Evolutionary conservation across 2,888 invertebrate genomes (phyloP).

Genomic region (Acronicta aceris): DNA sequence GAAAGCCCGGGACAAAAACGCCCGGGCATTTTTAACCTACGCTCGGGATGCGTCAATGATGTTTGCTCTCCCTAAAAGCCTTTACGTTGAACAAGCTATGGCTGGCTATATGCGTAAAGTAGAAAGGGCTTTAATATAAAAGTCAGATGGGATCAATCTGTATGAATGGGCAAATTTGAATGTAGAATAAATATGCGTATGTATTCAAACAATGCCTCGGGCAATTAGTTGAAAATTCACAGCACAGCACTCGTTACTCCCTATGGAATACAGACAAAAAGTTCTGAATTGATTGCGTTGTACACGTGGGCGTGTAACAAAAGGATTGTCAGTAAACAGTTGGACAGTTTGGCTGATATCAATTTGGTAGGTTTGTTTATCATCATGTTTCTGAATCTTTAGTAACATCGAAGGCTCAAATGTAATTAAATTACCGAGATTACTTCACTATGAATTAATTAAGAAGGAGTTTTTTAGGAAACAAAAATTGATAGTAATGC

Average conservation of each 20-base stretch:
- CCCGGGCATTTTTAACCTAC: slow-evolving; percentile 75
- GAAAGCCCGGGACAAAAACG: slow-evolving; percentile 74
- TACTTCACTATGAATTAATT: too few species aligned
- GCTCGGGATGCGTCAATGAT: slow-evolving; percentile 80
- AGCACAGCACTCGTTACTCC: slow-evolving; percentile 32
- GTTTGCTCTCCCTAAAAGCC: slow-evolving; percentile 85
- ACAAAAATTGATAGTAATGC: too few species aligned
- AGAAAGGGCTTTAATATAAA: slow-evolving; percentile 66
- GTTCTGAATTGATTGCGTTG: slow-evolving; percentile 31
- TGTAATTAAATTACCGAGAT: too few species aligned
- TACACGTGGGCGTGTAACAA: slow-evolving; percentile 17
- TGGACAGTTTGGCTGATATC: slow-evolving; percentile 10
- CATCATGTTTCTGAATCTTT: background rate
- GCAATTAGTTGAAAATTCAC: slow-evolving; percentile 52
- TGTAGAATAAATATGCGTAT: slow-evolving; percentile 26
- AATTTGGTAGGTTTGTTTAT: slow-evolving; percentile 1
- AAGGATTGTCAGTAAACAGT: slow-evolving; percentile 14
- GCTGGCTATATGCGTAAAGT: slow-evolving; percentile 48
- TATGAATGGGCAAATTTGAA: slow-evolving; percentile 52
- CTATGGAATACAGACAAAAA: slow-evolving; percentile 40
- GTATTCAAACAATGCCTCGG: slow-evolving; percentile 44
- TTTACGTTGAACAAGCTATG: slow-evolving; percentile 65
- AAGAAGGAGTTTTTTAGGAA: too few species aligned
- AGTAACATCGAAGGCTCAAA: too few species aligned
- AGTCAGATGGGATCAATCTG: slow-evolving; percentile 65